Percentiles rank a stretch among this genome's conserved stretches.
These are phyloP conservation scores for Cryptosula pallasiana DNA, from an alignment of 2,888 invertebrate species.

Conservation along the genomic window DNA sequence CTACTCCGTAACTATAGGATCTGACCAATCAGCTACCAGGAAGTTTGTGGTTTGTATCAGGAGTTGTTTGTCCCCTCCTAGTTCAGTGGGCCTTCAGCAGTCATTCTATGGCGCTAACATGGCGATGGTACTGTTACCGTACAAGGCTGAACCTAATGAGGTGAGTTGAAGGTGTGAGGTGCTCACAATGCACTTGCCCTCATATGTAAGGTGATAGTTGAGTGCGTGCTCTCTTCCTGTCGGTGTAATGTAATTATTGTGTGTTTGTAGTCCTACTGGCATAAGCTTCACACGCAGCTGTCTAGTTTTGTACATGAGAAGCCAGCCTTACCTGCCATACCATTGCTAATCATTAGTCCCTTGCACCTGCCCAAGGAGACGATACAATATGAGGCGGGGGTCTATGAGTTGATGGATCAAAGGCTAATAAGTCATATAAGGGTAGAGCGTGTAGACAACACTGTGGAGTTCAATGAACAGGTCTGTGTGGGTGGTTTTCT, in stretches of 20 bases:
- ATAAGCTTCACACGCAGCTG: not conserved
- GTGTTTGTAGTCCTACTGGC: conserved; percentile 27
- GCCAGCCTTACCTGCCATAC: conserved; percentile 34
- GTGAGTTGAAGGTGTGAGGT: no score
- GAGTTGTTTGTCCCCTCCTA: not conserved
- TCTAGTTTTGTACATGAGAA: conserved; percentile 28
- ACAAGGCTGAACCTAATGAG: not conserved
- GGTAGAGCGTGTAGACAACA: conserved; percentile 29
- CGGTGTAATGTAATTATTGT: no score
- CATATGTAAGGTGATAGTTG: no score
- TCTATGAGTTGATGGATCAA: conserved; percentile 31
- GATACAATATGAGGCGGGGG: conserved; percentile 27
- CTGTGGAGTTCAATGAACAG: not conserved
- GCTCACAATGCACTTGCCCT: no score
- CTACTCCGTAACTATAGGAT: conserved; percentile 31
- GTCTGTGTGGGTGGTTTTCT: no score
- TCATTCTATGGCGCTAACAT: conserved; percentile 34
- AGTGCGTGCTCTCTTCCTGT: no score
- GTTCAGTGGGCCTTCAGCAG: no score
- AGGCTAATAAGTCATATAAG: conserved; percentile 33
- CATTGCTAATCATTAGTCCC: conserved; percentile 37
- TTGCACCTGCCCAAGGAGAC: not conserved
- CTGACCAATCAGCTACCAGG: not conserved
- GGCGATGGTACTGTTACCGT: conserved; percentile 37
- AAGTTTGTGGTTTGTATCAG: conserved; percentile 37